Base-by-base conservation (phyloP, 2,888 invertebrate species). In the Ariolimax columbianus region DNA sequence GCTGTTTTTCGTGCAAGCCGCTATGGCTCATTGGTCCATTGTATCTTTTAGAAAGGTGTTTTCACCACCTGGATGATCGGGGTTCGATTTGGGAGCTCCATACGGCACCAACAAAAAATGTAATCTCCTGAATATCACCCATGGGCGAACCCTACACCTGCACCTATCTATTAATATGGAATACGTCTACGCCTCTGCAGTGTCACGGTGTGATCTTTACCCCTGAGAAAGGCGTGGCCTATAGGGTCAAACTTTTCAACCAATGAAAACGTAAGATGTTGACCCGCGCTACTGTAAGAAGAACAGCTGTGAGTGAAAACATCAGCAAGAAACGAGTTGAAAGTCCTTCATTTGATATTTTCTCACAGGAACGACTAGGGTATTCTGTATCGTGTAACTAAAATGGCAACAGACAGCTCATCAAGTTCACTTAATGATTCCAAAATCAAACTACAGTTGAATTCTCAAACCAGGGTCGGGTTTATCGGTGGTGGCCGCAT, bases 401-500 rank as follows among this genome's bases (percentile, higher is more conserved):
- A 26, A 7, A 79, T 79, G 79, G 66, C 66, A 7, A 47, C 79
- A 3, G 68, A 79, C 30, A 33, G 33, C 14, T 33, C 79, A 26
- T 9, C 59, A 3, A 30, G n/a, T 26, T 43, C 30, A 3, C 0
- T 11, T 43, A n/a, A 23, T 30, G 11, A 40, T 75, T 14, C 55
- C 19, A 1, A 3, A 19, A 68, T 30, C 9, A 80, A 75, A 47
- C 36, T 79, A 43, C 68, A 83, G 38, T 14, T 72, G 11, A 87
- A 87, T 1, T 79, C 85, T 81, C 88, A 91, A 83, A 91, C 91
- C 86, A 91, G 90, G 86, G 90, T 94, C 26, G 94, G 94, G 77
- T 93, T 94, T 89, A 91, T 94, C 19, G 94, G 94, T 17, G 93
- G 92, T 26, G 94, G 94, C 1, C 89, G 91, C 66, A 94, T 94